Percentiles rank a stretch among this genome's conserved stretches.
These are phyloP conservation scores for Galleria mellonella DNA, from an alignment of 1,140 invertebrate genomes.

Conservation along the genomic window DNA sequence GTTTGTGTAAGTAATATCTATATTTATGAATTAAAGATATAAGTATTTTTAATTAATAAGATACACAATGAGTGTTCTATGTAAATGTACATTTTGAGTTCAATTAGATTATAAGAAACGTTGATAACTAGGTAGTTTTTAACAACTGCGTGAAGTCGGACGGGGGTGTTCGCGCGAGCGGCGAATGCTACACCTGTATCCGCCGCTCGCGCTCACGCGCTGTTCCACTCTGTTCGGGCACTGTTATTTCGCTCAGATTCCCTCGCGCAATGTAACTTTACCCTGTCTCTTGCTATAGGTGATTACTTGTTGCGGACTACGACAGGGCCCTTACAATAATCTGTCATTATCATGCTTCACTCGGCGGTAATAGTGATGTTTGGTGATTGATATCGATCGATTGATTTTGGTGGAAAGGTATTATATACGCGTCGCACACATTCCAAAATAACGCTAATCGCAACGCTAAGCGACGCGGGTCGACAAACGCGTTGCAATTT, in stretches of 20 bases:
- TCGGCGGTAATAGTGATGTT: not conserved
- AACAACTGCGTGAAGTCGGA: constrained; percentile 13
- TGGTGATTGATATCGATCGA: not conserved
- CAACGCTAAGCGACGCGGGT: constrained; percentile 48
- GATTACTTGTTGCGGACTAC: not conserved
- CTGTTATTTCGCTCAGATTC: constrained; percentile 57
- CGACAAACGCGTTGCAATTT: constrained; percentile 49
- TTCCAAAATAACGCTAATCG: constrained; percentile 64
- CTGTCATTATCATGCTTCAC: not conserved
- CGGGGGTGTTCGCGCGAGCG: not conserved
- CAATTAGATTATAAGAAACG: constrained; percentile 35
- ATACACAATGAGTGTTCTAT: constrained; percentile 54
- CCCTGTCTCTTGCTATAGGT: not conserved
- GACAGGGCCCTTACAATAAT: not conserved
- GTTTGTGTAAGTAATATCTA: constrained; percentile 60
- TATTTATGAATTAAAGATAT: constrained; percentile 63
- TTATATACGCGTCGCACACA: constrained; percentile 56
- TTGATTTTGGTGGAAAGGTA: constrained; percentile 10
- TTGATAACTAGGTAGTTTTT: constrained; percentile 13
- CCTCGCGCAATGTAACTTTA: constrained; percentile 21
- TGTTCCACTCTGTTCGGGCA: constrained; percentile 11
- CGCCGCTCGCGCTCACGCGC: constrained; percentile 2
- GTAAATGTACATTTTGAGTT: constrained; percentile 62
- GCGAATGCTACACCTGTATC: not conserved
- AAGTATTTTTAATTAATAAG: constrained; percentile 56